phyloP scores from a whole-genome alignment of 2,797 vertebrate species.

The Lycodopsis pacificus region DNA sequence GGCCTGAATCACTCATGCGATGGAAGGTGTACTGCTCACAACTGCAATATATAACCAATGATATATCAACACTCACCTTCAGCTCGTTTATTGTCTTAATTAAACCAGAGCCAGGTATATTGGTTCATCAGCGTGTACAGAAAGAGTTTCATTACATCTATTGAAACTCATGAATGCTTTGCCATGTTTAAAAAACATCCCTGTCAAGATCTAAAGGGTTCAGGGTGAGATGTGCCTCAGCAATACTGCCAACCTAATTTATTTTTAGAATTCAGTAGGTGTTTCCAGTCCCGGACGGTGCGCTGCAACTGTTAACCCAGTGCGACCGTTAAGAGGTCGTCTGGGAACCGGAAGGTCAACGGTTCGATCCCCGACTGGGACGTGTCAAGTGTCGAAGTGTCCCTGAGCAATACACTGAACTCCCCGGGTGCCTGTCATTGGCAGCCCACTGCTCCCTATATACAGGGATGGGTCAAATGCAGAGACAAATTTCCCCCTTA shows the following conservation, averaged over 20 bases:
- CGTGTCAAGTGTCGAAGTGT: too few species aligned
- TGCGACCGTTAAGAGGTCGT: too few species aligned
- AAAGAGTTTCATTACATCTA: constrained; percentile 37
- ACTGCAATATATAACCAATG: constrained; percentile 31
- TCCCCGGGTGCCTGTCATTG: too few species aligned
- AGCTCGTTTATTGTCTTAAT: constrained; percentile 25
- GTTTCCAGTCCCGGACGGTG: constrained; percentile 59
- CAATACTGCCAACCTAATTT: constrained; percentile 51
- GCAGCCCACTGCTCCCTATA: too few species aligned
- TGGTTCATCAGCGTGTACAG: constrained; percentile 10
- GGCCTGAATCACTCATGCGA: constrained; percentile 17
- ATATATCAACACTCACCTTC: constrained; percentile 20
- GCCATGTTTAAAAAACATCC: constrained; percentile 47
- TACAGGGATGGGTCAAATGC: too few species aligned
- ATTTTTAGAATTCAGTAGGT: constrained; percentile 76
- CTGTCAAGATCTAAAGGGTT: constrained; percentile 48
- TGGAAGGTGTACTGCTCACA: constrained; percentile 10
- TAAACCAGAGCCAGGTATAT: not conserved
- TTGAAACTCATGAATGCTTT: constrained; percentile 31
- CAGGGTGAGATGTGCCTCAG: constrained; percentile 48
- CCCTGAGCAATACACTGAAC: too few species aligned
- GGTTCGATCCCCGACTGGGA: too few species aligned
- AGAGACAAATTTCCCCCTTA: too few species aligned
- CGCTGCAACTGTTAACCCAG: constrained; percentile 57
- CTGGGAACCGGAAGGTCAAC: too few species aligned